Conservation (phyloP, 92 coral and sea anemone genomes). For the Paramuricea clavata region DNA sequence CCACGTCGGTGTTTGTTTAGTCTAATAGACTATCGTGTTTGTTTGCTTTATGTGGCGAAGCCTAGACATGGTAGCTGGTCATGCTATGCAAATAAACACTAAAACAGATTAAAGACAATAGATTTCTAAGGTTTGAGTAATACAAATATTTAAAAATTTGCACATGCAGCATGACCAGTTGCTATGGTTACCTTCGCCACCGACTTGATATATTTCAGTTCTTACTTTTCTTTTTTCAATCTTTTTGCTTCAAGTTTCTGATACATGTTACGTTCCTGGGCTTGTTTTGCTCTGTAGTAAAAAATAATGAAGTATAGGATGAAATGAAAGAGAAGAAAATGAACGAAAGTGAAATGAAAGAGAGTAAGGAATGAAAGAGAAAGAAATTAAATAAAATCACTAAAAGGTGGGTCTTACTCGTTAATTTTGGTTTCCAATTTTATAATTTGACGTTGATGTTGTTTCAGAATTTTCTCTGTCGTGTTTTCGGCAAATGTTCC, state of each 20-base stretch:
- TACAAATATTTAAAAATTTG: too few relatives aligned
- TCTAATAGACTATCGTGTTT: too few relatives aligned
- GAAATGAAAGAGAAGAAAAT: background rate
- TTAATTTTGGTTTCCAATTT: slow-evolving; percentile 85
- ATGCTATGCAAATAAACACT: too few relatives aligned
- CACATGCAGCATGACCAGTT: too few relatives aligned
- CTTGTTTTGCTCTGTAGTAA: slow-evolving; percentile 79
- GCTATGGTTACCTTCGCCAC: too few relatives aligned
- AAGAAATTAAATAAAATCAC: background rate
- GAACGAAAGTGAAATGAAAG: background rate
- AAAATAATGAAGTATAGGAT: background rate
- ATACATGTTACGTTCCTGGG: slow-evolving; percentile 87
- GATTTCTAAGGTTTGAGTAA: too few relatives aligned
- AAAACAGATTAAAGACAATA: too few relatives aligned
- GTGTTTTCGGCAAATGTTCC: slow-evolving; percentile 93
- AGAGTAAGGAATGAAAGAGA: background rate
- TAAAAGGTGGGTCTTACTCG: slow-evolving; percentile 67
- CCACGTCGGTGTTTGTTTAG: too few relatives aligned
- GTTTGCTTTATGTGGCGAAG: too few relatives aligned
- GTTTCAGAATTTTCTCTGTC: slow-evolving; percentile 86
- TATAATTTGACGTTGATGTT: slow-evolving; percentile 92
- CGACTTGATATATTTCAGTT: background rate
- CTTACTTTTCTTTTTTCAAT: slow-evolving; percentile 91
- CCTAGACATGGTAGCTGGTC: too few relatives aligned
- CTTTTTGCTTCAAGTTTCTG: slow-evolving; percentile 89